These are phyloP conservation scores for Idaea dimidiata DNA, from an alignment of 2,888 invertebrate genomes.

Conservation along the genomic window DNA sequence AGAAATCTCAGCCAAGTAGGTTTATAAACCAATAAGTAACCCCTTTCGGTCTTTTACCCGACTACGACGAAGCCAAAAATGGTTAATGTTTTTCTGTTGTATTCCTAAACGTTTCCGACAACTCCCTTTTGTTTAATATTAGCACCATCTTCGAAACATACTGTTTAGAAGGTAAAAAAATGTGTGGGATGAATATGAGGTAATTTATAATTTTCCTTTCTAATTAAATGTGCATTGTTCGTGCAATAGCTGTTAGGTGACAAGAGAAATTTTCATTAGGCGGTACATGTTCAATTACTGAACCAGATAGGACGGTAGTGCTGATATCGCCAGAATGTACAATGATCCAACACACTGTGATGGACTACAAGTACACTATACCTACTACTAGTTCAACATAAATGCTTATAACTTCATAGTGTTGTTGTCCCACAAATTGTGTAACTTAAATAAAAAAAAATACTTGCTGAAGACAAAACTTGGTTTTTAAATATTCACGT, in stretches of 20 bases:
- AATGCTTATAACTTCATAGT: background rate
- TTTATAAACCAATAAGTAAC: too few species aligned
- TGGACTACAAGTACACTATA: slow-evolving; percentile 30
- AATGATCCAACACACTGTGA: slow-evolving; percentile 35
- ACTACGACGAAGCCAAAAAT: too few species aligned
- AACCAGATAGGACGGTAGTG: slow-evolving; percentile 39
- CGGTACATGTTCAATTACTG: slow-evolving; percentile 69
- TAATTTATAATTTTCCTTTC: background rate
- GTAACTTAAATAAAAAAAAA: background rate
- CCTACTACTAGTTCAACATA: slow-evolving; percentile 2
- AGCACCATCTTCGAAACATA: too few species aligned
- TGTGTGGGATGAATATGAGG: background rate
- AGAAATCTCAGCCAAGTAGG: too few species aligned
- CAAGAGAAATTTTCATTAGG: slow-evolving; percentile 65
- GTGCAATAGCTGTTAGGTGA: background rate
- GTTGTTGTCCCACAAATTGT: background rate
- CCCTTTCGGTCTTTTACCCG: too few species aligned
- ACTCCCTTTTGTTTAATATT: too few species aligned
- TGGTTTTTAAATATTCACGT: too few species aligned
- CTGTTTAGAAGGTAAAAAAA: background rate
- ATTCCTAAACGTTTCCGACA: too few species aligned
- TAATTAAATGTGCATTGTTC: background rate
- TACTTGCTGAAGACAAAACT: too few species aligned
- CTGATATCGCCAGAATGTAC: slow-evolving; percentile 35
- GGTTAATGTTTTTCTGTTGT: too few species aligned